Base-by-base conservation (phyloP, 2,888 invertebrate genomes). In the Smittia sp. region DNA sequence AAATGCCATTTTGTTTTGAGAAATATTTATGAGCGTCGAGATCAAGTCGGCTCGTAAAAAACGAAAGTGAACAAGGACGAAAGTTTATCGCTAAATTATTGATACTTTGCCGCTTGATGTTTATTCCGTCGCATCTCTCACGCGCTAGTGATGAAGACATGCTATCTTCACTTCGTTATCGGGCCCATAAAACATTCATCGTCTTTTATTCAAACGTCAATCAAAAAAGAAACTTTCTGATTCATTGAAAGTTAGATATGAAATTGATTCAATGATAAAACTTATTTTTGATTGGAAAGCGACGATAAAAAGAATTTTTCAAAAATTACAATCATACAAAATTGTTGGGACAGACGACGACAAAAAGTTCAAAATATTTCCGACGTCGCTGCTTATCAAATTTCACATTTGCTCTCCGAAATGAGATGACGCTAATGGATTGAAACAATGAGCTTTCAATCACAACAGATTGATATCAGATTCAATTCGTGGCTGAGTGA, bases 91-190 rank as follows among this genome's bases (percentile, higher is more conserved):
- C 22, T 58, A 58, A 58, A 58, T 58, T 58, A 58, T 58, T 58
- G 58, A 58, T 58, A 58, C 58, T 58, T 20, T 58, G 58, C 13
- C 58, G 58, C 22, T 18, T 6, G 46, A 58, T 58, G 13, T 58
- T 58, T 58, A 22, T 58, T 7, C 7, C 22, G 3, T 58, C 58
- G 3, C 58, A 18, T 18, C 58, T 58, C 18, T 58, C 58, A 58
- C 58, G 58, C 18, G 3, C n/a, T 22, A 20, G 18, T 18, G n/a
- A 58, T 58, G n/a, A 58, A 20, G n/a, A 58, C n/a, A 22, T 22
- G 58, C 58, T 58, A 58, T 58, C 58, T 13, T 58, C 58, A 58
- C 6, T 18, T 58, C 58, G 58, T 58, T 58, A 58, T 58, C 58
- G 58, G 22, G 11, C 58, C 4, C 22, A 18, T 58, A 58, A 58